Evolutionary conservation across 2,888 invertebrate species (phyloP), one percentile per base, ranked within the genome.

Genomic region (Lissocephala sabroskyi): DNA sequence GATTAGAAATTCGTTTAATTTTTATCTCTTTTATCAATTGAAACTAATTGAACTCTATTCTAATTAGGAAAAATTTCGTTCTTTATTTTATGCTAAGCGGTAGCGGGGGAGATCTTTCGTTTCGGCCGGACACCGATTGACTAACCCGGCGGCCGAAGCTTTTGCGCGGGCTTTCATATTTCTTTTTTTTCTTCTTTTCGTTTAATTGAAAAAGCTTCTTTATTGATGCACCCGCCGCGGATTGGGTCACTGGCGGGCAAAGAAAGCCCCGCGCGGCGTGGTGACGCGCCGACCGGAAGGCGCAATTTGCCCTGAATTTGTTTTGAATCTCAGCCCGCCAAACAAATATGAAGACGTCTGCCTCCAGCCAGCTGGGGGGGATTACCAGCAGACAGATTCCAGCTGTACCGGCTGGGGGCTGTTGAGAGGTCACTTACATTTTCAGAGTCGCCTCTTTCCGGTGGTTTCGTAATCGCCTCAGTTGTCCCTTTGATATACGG

Each of bases 81-180:
- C n/a, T n/a, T n/a, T n/a, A n/a, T n/a, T n/a, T n/a, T n/a, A n/a
- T 53, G 50, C 55, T 65, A 62, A 60, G 78, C 62, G 54, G 47
- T 37, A 43, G 74, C 60, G 55, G n/a, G n/a, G n/a, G 78, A 75
- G 82, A 82, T 84, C 84, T 83, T 82, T 83, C 82, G 82, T 83
- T 84, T 84, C 83, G 84, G 84, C 75, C 84, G 84, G 84, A 84
- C 83, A 84, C 84, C 84, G 84, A 84, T 84, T 83, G 84, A 84
- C 84, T 84, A 73, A 83, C 66, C 65, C 60, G 62, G 52, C 52
- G 45, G 9, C 10, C n/a, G 17, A 14, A 68, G 74, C 68, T 68
- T 68, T 70, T 30, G 35, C n/a, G n/a, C n/a, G 47, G 54, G 53
- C 63, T 63, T 68, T 62, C n/a, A n/a, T n/a, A n/a, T n/a, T n/a